Evolutionary conservation across 2,888 invertebrate genomes (phyloP), one percentile per base, ranked within the genome.

Genomic region (Drosophila picticornis): DNA sequence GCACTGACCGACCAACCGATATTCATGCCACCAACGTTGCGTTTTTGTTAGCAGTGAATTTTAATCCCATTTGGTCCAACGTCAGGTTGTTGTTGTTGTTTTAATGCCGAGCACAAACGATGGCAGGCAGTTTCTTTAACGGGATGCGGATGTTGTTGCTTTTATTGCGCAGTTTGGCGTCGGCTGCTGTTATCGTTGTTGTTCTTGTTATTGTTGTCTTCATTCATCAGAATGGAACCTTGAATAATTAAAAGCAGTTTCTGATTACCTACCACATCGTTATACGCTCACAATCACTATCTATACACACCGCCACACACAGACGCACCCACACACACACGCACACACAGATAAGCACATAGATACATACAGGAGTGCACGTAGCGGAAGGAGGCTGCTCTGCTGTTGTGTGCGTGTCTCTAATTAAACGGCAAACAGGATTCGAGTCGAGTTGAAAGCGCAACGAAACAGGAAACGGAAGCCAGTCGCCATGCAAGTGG

Each of bases 221-320:
- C 91, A 92, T 92, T 91, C 92, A 92, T 92, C 92, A 92, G 90
- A 91, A 90, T 91, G 90, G 92, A 92, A 92, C 91, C 92, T 92
- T 92, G 92, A 92, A 92, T 92, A 92, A 92, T 92, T 92, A 92
- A 92, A 86, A 91, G 86, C 90, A 90, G 92, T 88, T 92, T 92
- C 92, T 92, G 92, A 92, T 92, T 92, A 92, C 92, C 91, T 91
- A 90, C 90, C 91, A 84, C 88, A 90, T 90, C 89, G 90, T 88
- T 85, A 84, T 90, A 88, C 87, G 84, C 82, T 84, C 84, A 81
- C 87, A 86, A 77, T 80, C 80, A 80, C 82, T 81, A 75, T 81
- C 76, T 71, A 73, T 77, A 79, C 71, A 73, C 46, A 62, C 65
- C 53, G 38, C 48, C 72, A 52, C 57, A 56, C 60, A 46, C 53